Conservation (phyloP, 2,797 vertebrate genomes). For the Malacoraja senta region DNA sequence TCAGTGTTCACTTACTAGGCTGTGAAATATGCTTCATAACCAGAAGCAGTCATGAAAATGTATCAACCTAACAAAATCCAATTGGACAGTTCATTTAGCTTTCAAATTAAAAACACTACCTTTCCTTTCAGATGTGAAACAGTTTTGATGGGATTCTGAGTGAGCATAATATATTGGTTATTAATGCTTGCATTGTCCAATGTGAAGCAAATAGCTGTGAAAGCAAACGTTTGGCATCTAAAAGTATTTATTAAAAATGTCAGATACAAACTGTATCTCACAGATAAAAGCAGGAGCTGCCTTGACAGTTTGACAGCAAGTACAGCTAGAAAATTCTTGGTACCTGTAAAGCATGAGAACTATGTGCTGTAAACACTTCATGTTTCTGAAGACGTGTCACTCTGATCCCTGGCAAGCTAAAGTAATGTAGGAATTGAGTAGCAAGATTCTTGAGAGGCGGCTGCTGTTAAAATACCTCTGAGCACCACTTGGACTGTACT, state of each 20-base stretch:
- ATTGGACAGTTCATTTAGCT: conserved; percentile 83
- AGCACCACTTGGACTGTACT: neutral
- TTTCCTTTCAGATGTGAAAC: conserved; percentile 57
- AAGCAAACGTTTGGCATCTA: conserved; percentile 78
- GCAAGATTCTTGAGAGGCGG: neutral
- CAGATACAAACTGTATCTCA: conserved; percentile 74
- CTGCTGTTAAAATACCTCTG: neutral
- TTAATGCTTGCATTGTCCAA: conserved; percentile 63
- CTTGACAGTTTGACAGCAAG: conserved; percentile 87
- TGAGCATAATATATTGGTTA: conserved; percentile 76
- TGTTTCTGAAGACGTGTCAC: conserved; percentile 65
- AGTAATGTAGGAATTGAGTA: conserved; percentile 49
- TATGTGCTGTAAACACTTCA: conserved; percentile 64
- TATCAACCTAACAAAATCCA: conserved; percentile 76
- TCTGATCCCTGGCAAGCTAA: conserved; percentile 70
- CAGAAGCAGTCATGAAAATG: conserved; percentile 80
- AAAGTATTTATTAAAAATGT: conserved; percentile 86
- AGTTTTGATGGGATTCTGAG: conserved; percentile 46
- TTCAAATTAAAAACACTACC: conserved; percentile 66
- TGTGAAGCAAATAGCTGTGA: conserved; percentile 49
- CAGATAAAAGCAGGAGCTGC: conserved; percentile 78
- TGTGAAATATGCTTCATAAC: conserved; percentile 88
- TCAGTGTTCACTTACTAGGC: conserved; percentile 75
- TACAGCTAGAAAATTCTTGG: conserved; percentile 64
- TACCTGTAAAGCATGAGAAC: conserved; percentile 64